Evolutionary conservation across 35 echinoderm and acorn worm species (phyloP).

Genomic region (Stichopus chloronotus): DNA sequence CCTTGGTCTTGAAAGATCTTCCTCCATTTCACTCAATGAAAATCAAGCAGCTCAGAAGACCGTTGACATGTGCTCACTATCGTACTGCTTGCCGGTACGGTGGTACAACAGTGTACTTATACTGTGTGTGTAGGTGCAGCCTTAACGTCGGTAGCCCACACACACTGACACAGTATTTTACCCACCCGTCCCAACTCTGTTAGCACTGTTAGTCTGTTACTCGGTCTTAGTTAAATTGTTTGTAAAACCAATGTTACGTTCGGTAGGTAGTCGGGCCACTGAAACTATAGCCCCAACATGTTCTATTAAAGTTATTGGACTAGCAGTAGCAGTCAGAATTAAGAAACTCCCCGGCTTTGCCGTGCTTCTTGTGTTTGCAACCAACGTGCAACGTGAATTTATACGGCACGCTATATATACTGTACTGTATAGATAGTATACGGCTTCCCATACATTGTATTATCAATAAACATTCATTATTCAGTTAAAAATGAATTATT

Average conservation of each 20-base stretch:
- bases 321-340: too few species aligned
- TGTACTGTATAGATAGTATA: background rate
- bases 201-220: too few species aligned
- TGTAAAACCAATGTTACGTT: too few species aligned
- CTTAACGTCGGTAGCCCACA: too few species aligned
- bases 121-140: background rate
- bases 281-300: background rate
- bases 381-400: background rate
- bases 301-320: too few species aligned
- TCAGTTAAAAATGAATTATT: constrained; percentile 30
- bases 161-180: too few species aligned
- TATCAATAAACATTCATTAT: background rate
- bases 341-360: too few species aligned
- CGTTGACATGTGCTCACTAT: background rate
- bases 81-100: background rate
- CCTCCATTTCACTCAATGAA: background rate
- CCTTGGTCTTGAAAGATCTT: constrained; percentile 34
- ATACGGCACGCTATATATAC: background rate
- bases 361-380: too few species aligned
- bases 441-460: background rate
- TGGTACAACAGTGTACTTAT: background rate
- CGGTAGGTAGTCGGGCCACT: background rate
- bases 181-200: too few species aligned
- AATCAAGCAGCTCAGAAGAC: too few species aligned
- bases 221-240: too few species aligned